A percentile compares a stretch with the other conserved stretches of the same genome.
Evolutionary conservation across 2,888 invertebrate species (phyloP).

Genomic region (Sturmia bella): DNA sequence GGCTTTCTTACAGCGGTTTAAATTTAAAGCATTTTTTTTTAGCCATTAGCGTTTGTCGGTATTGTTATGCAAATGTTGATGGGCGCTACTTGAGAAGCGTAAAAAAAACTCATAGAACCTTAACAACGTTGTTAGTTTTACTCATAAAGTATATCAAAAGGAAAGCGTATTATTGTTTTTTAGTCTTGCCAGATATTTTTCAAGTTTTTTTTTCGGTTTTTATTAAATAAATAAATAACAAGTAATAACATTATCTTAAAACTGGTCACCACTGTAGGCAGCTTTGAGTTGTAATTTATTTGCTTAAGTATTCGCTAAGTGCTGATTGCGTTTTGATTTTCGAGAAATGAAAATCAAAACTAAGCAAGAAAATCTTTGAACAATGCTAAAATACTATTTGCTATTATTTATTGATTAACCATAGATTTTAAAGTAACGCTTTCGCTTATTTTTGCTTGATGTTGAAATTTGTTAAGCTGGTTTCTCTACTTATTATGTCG

Average conservation of each 20-base stretch:
- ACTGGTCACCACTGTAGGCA: constrained; percentile 16
- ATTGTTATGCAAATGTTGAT: constrained; percentile 30
- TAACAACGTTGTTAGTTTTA: background rate
- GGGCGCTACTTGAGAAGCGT: background rate
- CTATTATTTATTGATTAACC: constrained; percentile 54
- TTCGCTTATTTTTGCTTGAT: constrained; percentile 59
- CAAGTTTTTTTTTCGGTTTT: background rate
- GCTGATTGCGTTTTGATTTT: constrained; percentile 38
- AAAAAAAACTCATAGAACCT: background rate
- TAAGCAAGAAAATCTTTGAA: constrained; percentile 1
- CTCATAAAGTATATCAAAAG: background rate
- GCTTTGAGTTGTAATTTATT: constrained; percentile 9
- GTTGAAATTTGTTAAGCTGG: constrained; percentile 55
- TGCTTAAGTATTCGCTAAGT: constrained; percentile 29
- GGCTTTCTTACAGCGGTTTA: background rate
- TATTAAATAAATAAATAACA: background rate
- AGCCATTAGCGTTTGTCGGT: background rate
- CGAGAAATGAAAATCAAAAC: background rate
- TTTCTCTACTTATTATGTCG: background rate
- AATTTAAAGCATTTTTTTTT: constrained; percentile 1
- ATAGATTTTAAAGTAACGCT: constrained; percentile 63
- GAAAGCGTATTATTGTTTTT: constrained; percentile 1
- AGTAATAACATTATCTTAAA: constrained; percentile 23
- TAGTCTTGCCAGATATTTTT: background rate
- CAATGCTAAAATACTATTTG: constrained; percentile 17